Evolutionary conservation across 2,113 vertebrate species (phyloP), one percentile per base, ranked within the genome.

Genomic region (Australoheros scitulus): DNA sequence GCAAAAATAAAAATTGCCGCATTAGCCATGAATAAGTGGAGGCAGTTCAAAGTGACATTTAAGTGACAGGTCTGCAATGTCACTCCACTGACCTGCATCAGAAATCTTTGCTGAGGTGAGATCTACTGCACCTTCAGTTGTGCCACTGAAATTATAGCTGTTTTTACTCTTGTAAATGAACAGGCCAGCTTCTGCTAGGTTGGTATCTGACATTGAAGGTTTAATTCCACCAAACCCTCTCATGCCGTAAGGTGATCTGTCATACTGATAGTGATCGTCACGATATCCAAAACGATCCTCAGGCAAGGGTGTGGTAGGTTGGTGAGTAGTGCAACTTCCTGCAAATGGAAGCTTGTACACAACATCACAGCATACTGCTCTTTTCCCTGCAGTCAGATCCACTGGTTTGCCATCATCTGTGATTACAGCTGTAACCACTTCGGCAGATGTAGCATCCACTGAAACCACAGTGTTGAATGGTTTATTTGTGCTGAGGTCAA

Each of bases 271-370:
- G 90, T 99, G 97, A 88, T 99, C 98, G 93, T 99, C 98, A 82
- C 97, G 96, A 89, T 99, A 99, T 91, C 98, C 98, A 93, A 99
- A 99, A 29, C 98, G 98, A 90, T 99, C 98, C 94, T 99, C 98
- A 17, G 98, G 98, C 81, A 99, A 94, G 3, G 97, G 96, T 41
- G 97, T 94, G 76, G 97, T 93, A 3, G 98, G 95, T 77, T 98
- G 97, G 78, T 97, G 96, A 79, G 96, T 92, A 5, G 97, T 95
- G 89, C 98, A 99, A 90, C 96, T 99, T 86, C 97, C 95, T 76
- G 97, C 96, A 95, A 99, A 99, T 20, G 98, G 98, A 41, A 99
- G 94, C 79, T 96, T 98, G 87, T 99, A 99, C 77, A 99, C 97
- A 90, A 99, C 92, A 91, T 99, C 97, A 91, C 98, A 99, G 91